A percentile compares a stretch with the other conserved stretches of the same genome.
phyloP scores from a whole-genome alignment of 2,888 invertebrate genomes.

The Pterostichus madidus region DNA sequence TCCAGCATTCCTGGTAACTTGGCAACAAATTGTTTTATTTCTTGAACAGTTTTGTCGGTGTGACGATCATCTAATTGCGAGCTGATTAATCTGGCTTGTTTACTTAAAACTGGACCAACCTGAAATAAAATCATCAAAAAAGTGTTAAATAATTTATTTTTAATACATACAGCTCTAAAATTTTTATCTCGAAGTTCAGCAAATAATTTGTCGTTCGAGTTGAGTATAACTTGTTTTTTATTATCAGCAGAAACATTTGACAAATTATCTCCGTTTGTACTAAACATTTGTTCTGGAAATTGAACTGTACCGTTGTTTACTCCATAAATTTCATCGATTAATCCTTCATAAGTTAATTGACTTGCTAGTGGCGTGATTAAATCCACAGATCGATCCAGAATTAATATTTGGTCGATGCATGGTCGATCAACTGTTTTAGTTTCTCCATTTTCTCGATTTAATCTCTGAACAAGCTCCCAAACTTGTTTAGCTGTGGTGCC shows the following conservation, averaged over 20 bases:
- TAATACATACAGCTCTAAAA: slow-evolving; percentile 85
- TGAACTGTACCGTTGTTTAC: slow-evolving; percentile 90
- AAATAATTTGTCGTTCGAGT: slow-evolving; percentile 93
- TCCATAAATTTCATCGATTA: slow-evolving; percentile 96
- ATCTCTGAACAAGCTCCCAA: slow-evolving; percentile 89
- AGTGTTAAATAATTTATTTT: background rate
- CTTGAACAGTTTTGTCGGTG: slow-evolving; percentile 93
- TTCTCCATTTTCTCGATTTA: slow-evolving; percentile 84
- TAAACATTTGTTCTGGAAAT: slow-evolving; percentile 92
- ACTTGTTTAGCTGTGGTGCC: slow-evolving; percentile 93
- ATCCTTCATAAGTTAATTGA: slow-evolving; percentile 97
- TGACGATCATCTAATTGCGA: slow-evolving; percentile 91
- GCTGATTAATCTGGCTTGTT: slow-evolving; percentile 92
- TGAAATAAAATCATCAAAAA: slow-evolving; percentile 70
- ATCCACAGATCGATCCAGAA: slow-evolving; percentile 94
- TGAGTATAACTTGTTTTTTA: slow-evolving; percentile 88
- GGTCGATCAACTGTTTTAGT: slow-evolving; percentile 75
- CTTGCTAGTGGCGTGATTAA: slow-evolving; percentile 94
- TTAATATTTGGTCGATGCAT: slow-evolving; percentile 90
- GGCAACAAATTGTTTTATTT: slow-evolving; percentile 96
- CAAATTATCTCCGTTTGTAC: slow-evolving; percentile 82
- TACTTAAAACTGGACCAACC: slow-evolving; percentile 91
- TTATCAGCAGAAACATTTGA: slow-evolving; percentile 81
- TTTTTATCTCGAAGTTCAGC: slow-evolving; percentile 94
- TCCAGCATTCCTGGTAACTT: slow-evolving; percentile 92